These are phyloP conservation scores for Diachrysia chrysitis DNA, from an alignment of 2,888 invertebrate species.

Conservation along the genomic window DNA sequence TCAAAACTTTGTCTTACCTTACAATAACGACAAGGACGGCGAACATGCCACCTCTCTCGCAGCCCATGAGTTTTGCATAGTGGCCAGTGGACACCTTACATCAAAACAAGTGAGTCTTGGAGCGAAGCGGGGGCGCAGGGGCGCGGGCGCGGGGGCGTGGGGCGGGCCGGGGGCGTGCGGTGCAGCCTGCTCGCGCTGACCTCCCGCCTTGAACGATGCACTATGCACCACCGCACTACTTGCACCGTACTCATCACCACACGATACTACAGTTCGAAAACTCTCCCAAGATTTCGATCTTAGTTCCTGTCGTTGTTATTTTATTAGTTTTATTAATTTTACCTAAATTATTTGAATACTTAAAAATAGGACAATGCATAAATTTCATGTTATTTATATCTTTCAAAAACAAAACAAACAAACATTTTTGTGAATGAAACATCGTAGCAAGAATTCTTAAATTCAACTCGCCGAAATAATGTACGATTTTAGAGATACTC, in stretches of 20 bases:
- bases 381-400: neutral
- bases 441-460: conserved; percentile 24
- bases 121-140: conserved; percentile 55
- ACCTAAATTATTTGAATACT: no score
- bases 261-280: conserved; percentile 2
- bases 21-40: conserved; percentile 69
- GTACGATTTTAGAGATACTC: conserved; percentile 46
- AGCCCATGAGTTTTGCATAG: conserved; percentile 82
- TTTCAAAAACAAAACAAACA: neutral
- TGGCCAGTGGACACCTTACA: conserved; percentile 85
- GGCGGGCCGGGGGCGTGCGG: conserved; percentile 83
- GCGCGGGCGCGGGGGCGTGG: conserved; percentile 69
- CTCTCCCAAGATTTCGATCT: neutral
- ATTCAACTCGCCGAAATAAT: conserved; percentile 28
- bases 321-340: no score
- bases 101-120: conserved; percentile 85
- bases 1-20: conserved; percentile 66
- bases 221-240: conserved; percentile 51
- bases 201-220: conserved; percentile 74
- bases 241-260: conserved; percentile 40
- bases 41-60: conserved; percentile 68
- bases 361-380: neutral
- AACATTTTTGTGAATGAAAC: conserved; percentile 21
- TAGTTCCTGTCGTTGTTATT: neutral
- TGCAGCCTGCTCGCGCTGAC: conserved; percentile 78